phyloP scores from a whole-genome alignment of 2,888 invertebrate species.

The Limnephilus auricula region DNA sequence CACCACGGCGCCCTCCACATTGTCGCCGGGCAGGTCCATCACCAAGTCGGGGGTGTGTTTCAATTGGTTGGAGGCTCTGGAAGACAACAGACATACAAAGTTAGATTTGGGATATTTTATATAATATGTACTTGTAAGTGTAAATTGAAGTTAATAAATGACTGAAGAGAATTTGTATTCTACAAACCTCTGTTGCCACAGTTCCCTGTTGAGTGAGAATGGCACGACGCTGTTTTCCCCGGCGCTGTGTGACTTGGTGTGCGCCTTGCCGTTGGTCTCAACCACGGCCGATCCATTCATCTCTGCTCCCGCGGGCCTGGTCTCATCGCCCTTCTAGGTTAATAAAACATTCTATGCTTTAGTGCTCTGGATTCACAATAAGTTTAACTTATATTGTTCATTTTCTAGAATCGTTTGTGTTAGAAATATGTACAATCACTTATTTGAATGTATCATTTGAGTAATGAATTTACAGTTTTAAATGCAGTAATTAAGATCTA shows the following conservation, averaged over 20 bases:
- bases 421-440: neutral
- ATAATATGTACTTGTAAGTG: neutral
- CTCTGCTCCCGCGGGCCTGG: neutral
- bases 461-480: neutral
- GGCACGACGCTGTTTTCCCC: slow-evolving; percentile 74
- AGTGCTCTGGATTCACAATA: neutral
- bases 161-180: neutral
- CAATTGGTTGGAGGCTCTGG: slow-evolving; percentile 64
- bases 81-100: neutral
- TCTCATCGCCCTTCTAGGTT: slow-evolving; percentile 64
- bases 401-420: too few species aligned
- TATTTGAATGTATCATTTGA: neutral
- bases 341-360: neutral
- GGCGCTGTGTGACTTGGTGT: slow-evolving; percentile 74
- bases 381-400: neutral
- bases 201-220: slow-evolving; percentile 77
- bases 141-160: neutral
- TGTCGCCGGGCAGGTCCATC: slow-evolving; percentile 86
- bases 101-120: neutral
- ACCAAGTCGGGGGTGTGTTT: slow-evolving; percentile 85
- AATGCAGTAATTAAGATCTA: neutral
- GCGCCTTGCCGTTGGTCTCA: slow-evolving; percentile 59
- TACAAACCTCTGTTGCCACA: slow-evolving; percentile 75
- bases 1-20: slow-evolving; percentile 68
- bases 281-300: slow-evolving; percentile 42